phyloP scores from a whole-genome alignment of 2,113 vertebrate genomes.

The Melanotaenia duboulayi region DNA sequence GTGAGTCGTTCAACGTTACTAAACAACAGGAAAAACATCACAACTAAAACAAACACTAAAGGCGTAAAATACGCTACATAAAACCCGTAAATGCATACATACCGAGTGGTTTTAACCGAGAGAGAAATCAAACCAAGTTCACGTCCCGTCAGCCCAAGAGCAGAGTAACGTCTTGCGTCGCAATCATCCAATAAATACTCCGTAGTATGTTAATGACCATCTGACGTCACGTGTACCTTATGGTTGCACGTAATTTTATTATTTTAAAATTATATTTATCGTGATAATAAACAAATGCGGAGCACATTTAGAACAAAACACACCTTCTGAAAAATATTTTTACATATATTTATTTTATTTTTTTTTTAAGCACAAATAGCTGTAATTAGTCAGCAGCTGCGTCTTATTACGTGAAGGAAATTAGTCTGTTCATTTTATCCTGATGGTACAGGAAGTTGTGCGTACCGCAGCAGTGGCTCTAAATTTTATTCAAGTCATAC shows the following conservation, averaged over 20 bases:
- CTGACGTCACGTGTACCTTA: conserved; percentile 44
- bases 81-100: conserved; percentile 3
- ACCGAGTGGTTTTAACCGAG: conserved; percentile 24
- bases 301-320: neutral
- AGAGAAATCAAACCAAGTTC: rapidly evolving
- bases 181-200: conserved; percentile 61
- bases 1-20: no score
- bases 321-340: neutral
- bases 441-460: neutral
- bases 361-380: neutral
- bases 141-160: neutral
- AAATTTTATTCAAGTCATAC: neutral
- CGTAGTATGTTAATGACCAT: conserved; percentile 68
- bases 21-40: no score
- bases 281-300: neutral
- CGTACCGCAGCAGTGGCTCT: no score
- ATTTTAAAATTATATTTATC: neutral
- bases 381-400: neutral
- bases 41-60: neutral
- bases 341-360: neutral
- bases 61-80: no score
- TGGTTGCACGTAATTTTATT: neutral
- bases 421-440: neutral
- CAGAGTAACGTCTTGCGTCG: neutral
- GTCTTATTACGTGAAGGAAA: conserved; percentile 8